Percentiles rank a stretch among this genome's conserved stretches.
Evolutionary conservation across 2,888 invertebrate species (phyloP).

Genomic region (Polydrusus cervinus): DNA sequence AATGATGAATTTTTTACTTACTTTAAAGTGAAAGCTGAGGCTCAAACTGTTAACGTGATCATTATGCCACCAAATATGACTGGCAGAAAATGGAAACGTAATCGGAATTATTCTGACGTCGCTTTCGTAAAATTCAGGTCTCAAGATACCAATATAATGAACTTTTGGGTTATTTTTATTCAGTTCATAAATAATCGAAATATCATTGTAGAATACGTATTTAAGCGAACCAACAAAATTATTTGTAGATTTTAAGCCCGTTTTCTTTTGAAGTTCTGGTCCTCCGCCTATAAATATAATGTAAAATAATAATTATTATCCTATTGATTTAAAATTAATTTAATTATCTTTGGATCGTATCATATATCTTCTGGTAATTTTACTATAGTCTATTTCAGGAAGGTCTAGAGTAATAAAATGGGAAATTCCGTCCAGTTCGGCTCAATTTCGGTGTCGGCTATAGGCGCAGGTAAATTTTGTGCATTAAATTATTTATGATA

Average conservation of each 20-base stretch:
- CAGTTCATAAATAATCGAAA: conserved; percentile 91
- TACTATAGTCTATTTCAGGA: too few species aligned
- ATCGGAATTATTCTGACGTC: conserved; percentile 92
- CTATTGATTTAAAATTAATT: too few species aligned
- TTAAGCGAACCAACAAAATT: conserved; percentile 87
- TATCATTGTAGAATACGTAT: conserved; percentile 94
- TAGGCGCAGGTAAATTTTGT: too few species aligned
- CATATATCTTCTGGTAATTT: too few species aligned
- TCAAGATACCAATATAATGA: conserved; percentile 75
- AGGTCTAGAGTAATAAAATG: too few species aligned
- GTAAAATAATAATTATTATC: too few species aligned
- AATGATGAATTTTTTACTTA: conserved; percentile 70
- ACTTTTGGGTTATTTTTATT: conserved; percentile 89
- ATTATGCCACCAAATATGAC: conserved; percentile 92
- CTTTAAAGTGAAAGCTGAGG: conserved; percentile 90
- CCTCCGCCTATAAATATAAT: conserved; percentile 62
- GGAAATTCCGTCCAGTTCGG: too few species aligned
- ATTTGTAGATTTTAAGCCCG: conserved; percentile 74
- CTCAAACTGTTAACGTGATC: conserved; percentile 82
- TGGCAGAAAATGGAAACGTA: conserved; percentile 92
- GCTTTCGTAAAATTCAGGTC: conserved; percentile 88
- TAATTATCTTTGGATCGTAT: too few species aligned
- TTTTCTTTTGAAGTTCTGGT: conserved; percentile 87
- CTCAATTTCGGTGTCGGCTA: too few species aligned
- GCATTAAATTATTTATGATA: too few species aligned